Evolutionary conservation across 2,113 vertebrate species (phyloP).

Genomic region (Hemichromis elongatus): DNA sequence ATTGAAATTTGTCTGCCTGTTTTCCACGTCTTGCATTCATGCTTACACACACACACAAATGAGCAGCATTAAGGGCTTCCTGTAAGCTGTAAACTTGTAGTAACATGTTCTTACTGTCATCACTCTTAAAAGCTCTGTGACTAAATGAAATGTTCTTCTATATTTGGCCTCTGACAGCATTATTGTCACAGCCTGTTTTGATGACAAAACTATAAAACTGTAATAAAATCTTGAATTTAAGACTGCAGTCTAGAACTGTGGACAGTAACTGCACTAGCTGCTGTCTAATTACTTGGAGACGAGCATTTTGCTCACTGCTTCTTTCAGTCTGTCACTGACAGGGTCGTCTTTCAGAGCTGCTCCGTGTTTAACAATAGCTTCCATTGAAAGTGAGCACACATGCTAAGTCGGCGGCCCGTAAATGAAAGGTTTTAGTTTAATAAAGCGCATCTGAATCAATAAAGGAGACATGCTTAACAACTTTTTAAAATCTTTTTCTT

Average conservation of each 20-base stretch:
- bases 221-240: background rate
- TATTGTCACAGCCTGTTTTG: background rate
- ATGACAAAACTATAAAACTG: no score
- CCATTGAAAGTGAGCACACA: background rate
- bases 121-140: background rate
- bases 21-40: background rate
- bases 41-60: background rate
- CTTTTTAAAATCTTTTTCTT: background rate
- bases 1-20: background rate
- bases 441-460: background rate
- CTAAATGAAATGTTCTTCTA: background rate
- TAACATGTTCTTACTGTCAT: background rate
- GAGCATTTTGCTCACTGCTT: background rate
- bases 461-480: background rate
- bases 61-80: background rate
- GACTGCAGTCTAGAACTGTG: background rate
- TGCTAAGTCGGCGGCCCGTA: background rate
- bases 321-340: background rate
- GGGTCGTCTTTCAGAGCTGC: background rate
- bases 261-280: background rate
- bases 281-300: background rate
- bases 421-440: background rate
- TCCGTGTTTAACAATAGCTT: background rate
- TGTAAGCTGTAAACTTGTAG: background rate
- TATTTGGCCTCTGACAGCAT: background rate